phyloP scores from a whole-genome alignment of 1,140 invertebrate genomes.

The Drosophila kepulauana region DNA sequence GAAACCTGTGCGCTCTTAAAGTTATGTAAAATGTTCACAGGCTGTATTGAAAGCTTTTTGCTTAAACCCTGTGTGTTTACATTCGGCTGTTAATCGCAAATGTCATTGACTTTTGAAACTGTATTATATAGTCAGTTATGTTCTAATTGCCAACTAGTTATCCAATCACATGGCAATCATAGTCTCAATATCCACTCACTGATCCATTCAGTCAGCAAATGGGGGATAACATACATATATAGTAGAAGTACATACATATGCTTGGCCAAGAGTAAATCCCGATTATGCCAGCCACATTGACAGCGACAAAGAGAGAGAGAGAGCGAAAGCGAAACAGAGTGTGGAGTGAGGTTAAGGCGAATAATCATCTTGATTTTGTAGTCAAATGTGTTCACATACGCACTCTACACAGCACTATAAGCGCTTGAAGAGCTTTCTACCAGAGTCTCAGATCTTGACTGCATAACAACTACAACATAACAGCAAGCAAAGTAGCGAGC shows the following conservation, averaged over 20 bases:
- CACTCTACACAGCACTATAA: too few species aligned
- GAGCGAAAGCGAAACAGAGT: not conserved
- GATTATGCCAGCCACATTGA: not conserved
- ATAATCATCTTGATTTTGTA: slow-evolving; percentile 84
- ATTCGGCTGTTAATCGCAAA: slow-evolving; percentile 1
- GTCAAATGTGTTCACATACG: slow-evolving; percentile 75
- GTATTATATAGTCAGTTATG: slow-evolving; percentile 32
- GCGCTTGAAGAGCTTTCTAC: too few species aligned
- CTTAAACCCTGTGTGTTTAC: slow-evolving; percentile 23
- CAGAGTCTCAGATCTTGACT: too few species aligned
- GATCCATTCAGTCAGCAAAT: slow-evolving; percentile 38
- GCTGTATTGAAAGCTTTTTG: not conserved
- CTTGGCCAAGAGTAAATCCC: slow-evolving; percentile 1
- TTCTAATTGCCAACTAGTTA: slow-evolving; percentile 57
- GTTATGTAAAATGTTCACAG: not conserved
- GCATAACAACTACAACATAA: too few species aligned
- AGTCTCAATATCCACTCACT: slow-evolving; percentile 63
- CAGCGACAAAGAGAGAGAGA: not conserved
- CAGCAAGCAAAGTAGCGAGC: too few species aligned
- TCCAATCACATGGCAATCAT: slow-evolving; percentile 33
- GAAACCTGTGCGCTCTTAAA: too few species aligned
- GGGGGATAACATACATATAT: not conserved
- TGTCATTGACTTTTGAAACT: slow-evolving; percentile 18
- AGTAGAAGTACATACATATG: not conserved
- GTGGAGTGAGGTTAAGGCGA: slow-evolving; percentile 37